phyloP scores from a whole-genome alignment of 92 coral and sea anemone genomes.

The Galaxea fascicularis region DNA sequence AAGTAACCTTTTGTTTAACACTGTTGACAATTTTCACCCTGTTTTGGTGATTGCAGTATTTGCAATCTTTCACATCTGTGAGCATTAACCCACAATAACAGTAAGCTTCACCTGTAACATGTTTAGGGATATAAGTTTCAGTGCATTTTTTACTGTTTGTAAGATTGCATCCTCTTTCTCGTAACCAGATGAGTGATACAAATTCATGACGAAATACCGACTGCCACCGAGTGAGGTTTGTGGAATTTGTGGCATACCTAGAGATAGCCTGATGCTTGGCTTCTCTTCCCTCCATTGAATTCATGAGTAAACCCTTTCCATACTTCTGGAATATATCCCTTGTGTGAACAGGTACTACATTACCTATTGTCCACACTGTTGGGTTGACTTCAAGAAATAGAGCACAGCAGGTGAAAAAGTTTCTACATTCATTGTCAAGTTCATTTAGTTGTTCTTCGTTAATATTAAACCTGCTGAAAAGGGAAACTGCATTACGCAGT shows the following conservation, averaged over 20 bases:
- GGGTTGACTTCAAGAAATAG: slow-evolving; percentile 54
- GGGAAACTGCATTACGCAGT: slow-evolving; percentile 50
- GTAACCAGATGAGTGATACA: slow-evolving; percentile 56
- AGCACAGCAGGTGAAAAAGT: slow-evolving; percentile 51
- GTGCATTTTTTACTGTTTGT: slow-evolving; percentile 40
- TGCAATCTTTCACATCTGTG: slow-evolving; percentile 33
- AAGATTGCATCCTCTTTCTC: slow-evolving; percentile 48
- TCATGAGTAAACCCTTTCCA: slow-evolving; percentile 53
- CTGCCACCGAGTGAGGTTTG: slow-evolving; percentile 48
- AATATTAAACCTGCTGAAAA: slow-evolving; percentile 55
- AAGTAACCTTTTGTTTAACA: slow-evolving; percentile 33
- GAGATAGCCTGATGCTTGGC: slow-evolving; percentile 59
- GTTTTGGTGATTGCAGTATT: slow-evolving; percentile 55
- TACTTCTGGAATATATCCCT: slow-evolving; percentile 48
- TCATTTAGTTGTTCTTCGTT: slow-evolving; percentile 29
- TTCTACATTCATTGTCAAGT: slow-evolving; percentile 48
- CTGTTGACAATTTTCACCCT: slow-evolving; percentile 57
- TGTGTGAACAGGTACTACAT: slow-evolving; percentile 58
- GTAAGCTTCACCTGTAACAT: slow-evolving; percentile 37
- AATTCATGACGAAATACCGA: slow-evolving; percentile 51
- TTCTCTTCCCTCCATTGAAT: slow-evolving; percentile 60
- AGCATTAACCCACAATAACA: slow-evolving; percentile 57
- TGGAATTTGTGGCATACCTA: slow-evolving; percentile 57
- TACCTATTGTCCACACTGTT: slow-evolving; percentile 57
- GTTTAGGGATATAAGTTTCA: slow-evolving; percentile 54